Conservation (phyloP, 1,140 invertebrate species). For the Drosophila sproati region DNA sequence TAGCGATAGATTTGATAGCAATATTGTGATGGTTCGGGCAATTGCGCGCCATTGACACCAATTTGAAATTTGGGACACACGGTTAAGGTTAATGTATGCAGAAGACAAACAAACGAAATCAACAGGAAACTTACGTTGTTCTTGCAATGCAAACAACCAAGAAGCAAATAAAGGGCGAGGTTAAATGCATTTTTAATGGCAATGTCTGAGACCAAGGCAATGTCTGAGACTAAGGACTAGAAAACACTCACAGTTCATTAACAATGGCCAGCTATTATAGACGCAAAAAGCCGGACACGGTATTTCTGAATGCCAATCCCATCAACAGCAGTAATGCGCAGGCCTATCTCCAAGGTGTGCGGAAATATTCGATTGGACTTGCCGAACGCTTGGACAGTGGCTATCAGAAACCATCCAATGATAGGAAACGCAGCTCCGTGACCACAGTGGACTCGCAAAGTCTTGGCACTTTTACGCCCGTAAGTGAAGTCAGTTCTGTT, state of each 20-base stretch:
- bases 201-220: slow-evolving; percentile 49
- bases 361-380: slow-evolving; percentile 77
- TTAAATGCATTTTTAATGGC: slow-evolving; percentile 60
- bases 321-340: slow-evolving; percentile 71
- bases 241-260: slow-evolving; percentile 51
- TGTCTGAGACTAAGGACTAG: slow-evolving; percentile 19
- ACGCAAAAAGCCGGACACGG: slow-evolving; percentile 73
- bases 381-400: slow-evolving; percentile 72
- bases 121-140: slow-evolving; percentile 74
- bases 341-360: slow-evolving; percentile 66
- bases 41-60: slow-evolving; percentile 57
- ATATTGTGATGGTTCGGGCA: not conserved
- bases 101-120: slow-evolving; percentile 74
- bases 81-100: slow-evolving; percentile 80
- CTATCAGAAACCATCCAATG: slow-evolving; percentile 49
- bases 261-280: slow-evolving; percentile 77
- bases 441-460: slow-evolving; percentile 61
- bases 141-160: slow-evolving; percentile 51
- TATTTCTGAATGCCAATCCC: slow-evolving; percentile 79
- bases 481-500: slow-evolving; percentile 26
- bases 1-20: not conserved
- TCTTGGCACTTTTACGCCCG: slow-evolving; percentile 65
- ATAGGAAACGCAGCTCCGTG: slow-evolving; percentile 60
- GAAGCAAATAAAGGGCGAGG: slow-evolving; percentile 53
- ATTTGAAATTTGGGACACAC: slow-evolving; percentile 69